phyloP scores from a whole-genome alignment of 2,888 invertebrate species.

The Empis stercorea region DNA sequence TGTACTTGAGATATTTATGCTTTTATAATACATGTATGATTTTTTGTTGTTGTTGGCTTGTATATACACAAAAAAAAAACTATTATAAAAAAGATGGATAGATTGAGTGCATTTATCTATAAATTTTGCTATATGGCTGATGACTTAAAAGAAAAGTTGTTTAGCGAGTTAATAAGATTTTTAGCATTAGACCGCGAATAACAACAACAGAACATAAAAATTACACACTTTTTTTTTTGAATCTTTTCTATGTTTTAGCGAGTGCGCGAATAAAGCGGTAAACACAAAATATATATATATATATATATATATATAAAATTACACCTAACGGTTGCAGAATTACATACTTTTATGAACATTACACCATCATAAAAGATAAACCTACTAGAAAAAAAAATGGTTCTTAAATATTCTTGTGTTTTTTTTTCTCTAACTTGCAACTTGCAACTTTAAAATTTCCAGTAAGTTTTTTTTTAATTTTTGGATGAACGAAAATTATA shows the following conservation, averaged over 20 bases:
- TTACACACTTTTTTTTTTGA: not conserved
- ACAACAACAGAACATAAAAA: not conserved
- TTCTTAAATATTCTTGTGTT: too few relatives aligned
- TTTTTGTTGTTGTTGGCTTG: not conserved
- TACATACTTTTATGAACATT: too few relatives aligned
- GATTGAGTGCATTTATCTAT: too few relatives aligned
- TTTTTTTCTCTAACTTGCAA: too few relatives aligned
- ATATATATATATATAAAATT: too few relatives aligned
- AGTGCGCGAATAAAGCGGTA: constrained; percentile 2
- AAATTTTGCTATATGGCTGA: not conserved
- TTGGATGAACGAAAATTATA: too few relatives aligned
- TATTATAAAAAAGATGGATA: not conserved
- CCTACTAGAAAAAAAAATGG: too few relatives aligned
- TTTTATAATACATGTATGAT: too few relatives aligned
- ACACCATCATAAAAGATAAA: too few relatives aligned
- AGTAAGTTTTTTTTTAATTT: too few relatives aligned
- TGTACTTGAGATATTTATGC: not conserved
- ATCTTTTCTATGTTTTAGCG: not conserved
- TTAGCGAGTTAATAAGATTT: constrained; percentile 1
- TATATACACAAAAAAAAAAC: not conserved
- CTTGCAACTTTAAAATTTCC: too few relatives aligned
- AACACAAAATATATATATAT: too few relatives aligned
- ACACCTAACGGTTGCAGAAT: not conserved
- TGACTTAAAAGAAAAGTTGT: constrained; percentile 1
- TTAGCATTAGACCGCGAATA: constrained; percentile 1